Percentiles rank a stretch among this genome's conserved stretches.
Evolutionary conservation across 1,140 invertebrate species (phyloP).

Genomic region (Ceratoteleas bidentatus): DNA sequence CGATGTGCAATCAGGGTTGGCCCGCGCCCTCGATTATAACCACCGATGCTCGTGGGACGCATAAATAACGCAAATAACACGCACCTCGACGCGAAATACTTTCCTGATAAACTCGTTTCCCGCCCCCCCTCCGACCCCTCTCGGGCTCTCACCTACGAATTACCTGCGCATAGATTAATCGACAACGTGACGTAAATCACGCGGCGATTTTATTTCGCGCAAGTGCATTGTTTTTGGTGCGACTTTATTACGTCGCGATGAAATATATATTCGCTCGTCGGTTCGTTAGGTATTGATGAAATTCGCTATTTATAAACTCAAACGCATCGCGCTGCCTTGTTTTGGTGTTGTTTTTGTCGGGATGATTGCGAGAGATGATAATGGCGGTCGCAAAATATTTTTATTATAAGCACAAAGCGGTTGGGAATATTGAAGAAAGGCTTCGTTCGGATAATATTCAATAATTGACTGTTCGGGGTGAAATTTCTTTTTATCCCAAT

Average conservation of each 20-base stretch:
- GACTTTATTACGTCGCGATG: constrained; percentile 18
- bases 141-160: constrained; percentile 30
- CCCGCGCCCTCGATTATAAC: constrained; percentile 67
- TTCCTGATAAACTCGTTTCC: constrained; percentile 60
- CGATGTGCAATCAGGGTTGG: too few species aligned
- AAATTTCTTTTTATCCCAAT: too few species aligned
- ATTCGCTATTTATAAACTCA: constrained; percentile 28
- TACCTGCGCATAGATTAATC: constrained; percentile 56
- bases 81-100: constrained; percentile 55
- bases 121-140: neutral
- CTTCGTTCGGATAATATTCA: too few species aligned
- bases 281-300: constrained; percentile 32
- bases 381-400: too few species aligned
- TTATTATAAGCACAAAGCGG: too few species aligned
- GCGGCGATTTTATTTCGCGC: constrained; percentile 32
- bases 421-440: too few species aligned
- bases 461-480: too few species aligned
- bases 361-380: too few species aligned
- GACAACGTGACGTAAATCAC: constrained; percentile 51
- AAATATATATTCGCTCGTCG: constrained; percentile 26
- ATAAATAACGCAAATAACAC: constrained; percentile 79
- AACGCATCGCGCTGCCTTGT: neutral
- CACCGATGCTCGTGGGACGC: constrained; percentile 74
- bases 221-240: constrained; percentile 23
- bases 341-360: too few species aligned